Conservation (phyloP, 2,113 vertebrate species). For the Lathamus discolor region DNA sequence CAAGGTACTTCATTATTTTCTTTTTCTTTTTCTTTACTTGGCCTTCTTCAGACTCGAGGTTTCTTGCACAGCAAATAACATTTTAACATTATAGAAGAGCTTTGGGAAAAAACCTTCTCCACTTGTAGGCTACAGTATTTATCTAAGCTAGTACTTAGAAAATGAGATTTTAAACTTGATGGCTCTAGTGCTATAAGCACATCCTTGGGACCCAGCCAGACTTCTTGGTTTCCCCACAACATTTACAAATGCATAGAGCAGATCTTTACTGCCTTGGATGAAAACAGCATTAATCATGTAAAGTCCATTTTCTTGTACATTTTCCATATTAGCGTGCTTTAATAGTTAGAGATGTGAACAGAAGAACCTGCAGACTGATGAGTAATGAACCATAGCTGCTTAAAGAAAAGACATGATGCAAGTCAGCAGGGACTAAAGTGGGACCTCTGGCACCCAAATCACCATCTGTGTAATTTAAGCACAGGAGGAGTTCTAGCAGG, state of each 20-base stretch:
- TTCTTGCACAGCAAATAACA: neutral
- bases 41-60: neutral
- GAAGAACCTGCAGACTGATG: neutral
- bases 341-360: neutral
- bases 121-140: neutral
- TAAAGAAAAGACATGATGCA: neutral
- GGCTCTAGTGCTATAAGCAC: neutral
- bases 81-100: neutral
- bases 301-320: constrained; percentile 19
- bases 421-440: neutral
- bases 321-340: neutral
- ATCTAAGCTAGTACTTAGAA: neutral
- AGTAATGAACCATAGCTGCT: neutral
- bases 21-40: neutral
- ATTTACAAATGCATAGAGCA: neutral
- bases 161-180: neutral
- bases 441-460: neutral
- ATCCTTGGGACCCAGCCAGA: neutral
- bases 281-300: neutral
- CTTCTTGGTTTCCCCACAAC: neutral
- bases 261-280: neutral
- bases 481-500: neutral
- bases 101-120: neutral
- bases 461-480: neutral
- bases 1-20: neutral